Evolutionary conservation across 1,140 invertebrate genomes (phyloP).

Genomic region (Thaumetopoea pityocampa): DNA sequence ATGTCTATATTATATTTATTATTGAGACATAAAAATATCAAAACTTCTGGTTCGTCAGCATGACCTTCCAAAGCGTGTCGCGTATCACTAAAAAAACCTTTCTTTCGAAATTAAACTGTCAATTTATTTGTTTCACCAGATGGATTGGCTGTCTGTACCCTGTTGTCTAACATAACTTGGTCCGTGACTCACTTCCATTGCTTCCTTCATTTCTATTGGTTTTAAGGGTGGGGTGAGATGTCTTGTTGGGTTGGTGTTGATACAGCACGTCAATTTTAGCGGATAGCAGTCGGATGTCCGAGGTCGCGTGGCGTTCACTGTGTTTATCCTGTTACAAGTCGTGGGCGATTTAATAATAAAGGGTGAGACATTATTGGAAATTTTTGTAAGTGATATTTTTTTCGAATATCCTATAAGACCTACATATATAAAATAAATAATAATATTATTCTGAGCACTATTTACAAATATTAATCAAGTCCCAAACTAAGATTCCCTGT

Average conservation of each 20-base stretch:
- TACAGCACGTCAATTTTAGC: conserved; percentile 30
- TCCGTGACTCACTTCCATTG: neutral
- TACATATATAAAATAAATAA: too few species aligned
- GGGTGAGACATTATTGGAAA: conserved; percentile 9
- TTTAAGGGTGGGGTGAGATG: neutral
- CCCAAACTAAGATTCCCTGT: too few species aligned
- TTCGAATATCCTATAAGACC: too few species aligned
- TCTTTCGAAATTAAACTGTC: conserved; percentile 27
- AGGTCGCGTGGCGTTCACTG: conserved; percentile 28
- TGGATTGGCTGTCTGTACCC: conserved; percentile 23
- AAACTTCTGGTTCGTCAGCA: too few species aligned
- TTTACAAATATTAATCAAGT: too few species aligned
- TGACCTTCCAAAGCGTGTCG: too few species aligned
- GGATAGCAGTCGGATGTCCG: conserved; percentile 33
- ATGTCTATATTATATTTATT: too few species aligned
- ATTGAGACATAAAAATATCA: too few species aligned
- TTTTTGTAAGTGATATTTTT: too few species aligned
- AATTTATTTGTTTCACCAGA: conserved; percentile 27
- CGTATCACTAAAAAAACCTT: conserved; percentile 12
- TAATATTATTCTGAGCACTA: too few species aligned
- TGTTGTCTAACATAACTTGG: conserved; percentile 7
- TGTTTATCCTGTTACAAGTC: conserved; percentile 23
- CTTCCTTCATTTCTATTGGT: neutral
- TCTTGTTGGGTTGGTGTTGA: conserved; percentile 13
- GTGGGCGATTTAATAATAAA: conserved; percentile 13